phyloP scores from a whole-genome alignment of 2,113 vertebrate genomes.

The Chauna torquata region DNA sequence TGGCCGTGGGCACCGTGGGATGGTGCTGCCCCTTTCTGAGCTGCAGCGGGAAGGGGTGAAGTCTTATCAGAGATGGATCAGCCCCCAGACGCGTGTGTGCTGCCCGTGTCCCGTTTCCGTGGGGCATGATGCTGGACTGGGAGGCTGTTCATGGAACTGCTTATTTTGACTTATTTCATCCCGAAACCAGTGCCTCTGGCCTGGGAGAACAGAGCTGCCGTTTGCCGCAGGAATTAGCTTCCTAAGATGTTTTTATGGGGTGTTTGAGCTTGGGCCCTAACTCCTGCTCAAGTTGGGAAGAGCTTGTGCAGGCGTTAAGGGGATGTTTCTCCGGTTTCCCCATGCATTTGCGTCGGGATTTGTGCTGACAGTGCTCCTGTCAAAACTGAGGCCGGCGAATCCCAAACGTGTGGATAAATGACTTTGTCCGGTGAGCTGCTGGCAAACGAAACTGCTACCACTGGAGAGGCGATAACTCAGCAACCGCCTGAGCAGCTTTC shows the following conservation, averaged over 20 bases:
- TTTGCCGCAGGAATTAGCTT: background rate
- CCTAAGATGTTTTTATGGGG: background rate
- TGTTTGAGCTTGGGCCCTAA: background rate
- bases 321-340: background rate
- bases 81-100: background rate
- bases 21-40: background rate
- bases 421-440: background rate
- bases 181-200: background rate
- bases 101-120: no score
- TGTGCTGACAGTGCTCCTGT: background rate
- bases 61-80: background rate
- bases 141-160: background rate
- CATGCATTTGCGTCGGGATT: background rate
- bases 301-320: background rate
- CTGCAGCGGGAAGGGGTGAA: background rate
- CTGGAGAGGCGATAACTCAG: background rate
- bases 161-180: background rate
- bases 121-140: background rate
- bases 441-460: background rate
- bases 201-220: background rate
- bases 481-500: background rate
- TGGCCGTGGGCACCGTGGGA: background rate
- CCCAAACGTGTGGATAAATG: background rate
- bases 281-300: background rate
- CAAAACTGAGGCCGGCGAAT: background rate